Evolutionary conservation across 35 echinoderm and acorn worm species (phyloP).

Genomic region (Stichopus chloronotus): DNA sequence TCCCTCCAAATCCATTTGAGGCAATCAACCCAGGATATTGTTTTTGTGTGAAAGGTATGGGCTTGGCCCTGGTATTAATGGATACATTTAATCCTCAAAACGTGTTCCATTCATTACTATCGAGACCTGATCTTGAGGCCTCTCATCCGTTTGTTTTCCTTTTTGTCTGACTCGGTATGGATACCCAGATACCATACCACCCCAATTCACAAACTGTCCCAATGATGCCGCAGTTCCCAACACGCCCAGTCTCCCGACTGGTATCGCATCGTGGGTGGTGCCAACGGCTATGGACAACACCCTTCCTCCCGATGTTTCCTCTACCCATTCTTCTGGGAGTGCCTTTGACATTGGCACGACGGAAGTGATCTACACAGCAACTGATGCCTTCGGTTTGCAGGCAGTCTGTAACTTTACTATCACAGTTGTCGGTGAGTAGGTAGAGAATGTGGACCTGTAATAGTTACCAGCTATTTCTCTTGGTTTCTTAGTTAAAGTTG

Average conservation of each 20-base stretch:
- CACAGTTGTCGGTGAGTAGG: constrained; percentile 58
- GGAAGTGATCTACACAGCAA: constrained; percentile 52
- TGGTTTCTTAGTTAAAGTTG: too few species aligned
- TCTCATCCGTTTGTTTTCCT: too few species aligned
- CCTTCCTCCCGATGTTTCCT: neutral
- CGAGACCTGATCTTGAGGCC: neutral
- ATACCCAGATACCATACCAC: neutral
- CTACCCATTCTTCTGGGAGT: constrained; percentile 19
- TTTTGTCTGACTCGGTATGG: too few species aligned
- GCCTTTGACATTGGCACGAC: constrained; percentile 41
- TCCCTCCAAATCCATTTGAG: too few species aligned
- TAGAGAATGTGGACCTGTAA: neutral
- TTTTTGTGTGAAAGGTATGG: too few species aligned
- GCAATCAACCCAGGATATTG: too few species aligned
- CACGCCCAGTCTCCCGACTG: neutral
- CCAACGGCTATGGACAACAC: constrained; percentile 57
- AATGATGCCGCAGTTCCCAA: neutral
- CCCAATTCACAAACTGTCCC: constrained; percentile 20
- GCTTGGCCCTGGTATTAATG: neutral
- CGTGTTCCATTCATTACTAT: neutral
- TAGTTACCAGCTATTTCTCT: too few species aligned
- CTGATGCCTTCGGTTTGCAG: constrained; percentile 45
- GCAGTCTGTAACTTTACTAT: constrained; percentile 63
- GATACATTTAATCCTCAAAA: neutral
- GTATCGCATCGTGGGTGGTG: constrained; percentile 36